These are phyloP conservation scores for Drosophila neonasuta DNA, from an alignment of 2,888 invertebrate species.

Conservation along the genomic window DNA sequence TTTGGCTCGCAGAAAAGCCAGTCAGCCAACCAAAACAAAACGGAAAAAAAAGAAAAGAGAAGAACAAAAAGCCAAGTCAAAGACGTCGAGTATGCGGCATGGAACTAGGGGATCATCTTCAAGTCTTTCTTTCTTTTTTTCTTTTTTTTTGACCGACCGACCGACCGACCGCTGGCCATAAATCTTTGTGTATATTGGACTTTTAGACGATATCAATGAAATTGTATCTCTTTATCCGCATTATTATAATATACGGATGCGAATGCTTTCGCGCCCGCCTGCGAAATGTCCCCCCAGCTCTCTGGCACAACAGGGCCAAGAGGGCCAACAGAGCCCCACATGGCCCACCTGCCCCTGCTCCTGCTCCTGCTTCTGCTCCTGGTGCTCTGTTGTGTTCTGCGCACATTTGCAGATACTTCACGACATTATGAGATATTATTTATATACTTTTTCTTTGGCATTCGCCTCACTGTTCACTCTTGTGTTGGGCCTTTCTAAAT, in stretches of 20 bases:
- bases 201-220: slow-evolving; percentile 82
- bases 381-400: slow-evolving; percentile 4
- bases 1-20: slow-evolving; percentile 35
- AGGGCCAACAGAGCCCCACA: slow-evolving; percentile 29
- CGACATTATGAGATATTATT: slow-evolving; percentile 79
- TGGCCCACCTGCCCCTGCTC: slow-evolving; percentile 45
- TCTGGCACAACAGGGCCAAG: slow-evolving; percentile 11
- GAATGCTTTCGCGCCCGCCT: slow-evolving; percentile 56
- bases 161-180: slow-evolving; percentile 66
- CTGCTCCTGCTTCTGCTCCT: slow-evolving; percentile 25
- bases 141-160: slow-evolving; percentile 48
- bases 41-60: slow-evolving; percentile 9
- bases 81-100: slow-evolving; percentile 35
- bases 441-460: slow-evolving; percentile 49
- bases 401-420: slow-evolving; percentile 66
- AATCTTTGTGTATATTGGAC: slow-evolving; percentile 81
- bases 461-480: slow-evolving; percentile 10
- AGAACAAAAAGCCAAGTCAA: slow-evolving; percentile 31
- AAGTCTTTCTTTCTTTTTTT: slow-evolving; percentile 24
- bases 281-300: slow-evolving; percentile 32
- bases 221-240: slow-evolving; percentile 82
- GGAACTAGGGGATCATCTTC: slow-evolving; percentile 62
- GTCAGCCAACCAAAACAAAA: slow-evolving; percentile 42
- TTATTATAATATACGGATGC: slow-evolving; percentile 81
- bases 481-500: slow-evolving; percentile 44